A percentile compares a stretch with the other conserved stretches of the same genome.
Evolutionary conservation across 2,113 vertebrate genomes (phyloP).

Genomic region (Passer montanus): DNA sequence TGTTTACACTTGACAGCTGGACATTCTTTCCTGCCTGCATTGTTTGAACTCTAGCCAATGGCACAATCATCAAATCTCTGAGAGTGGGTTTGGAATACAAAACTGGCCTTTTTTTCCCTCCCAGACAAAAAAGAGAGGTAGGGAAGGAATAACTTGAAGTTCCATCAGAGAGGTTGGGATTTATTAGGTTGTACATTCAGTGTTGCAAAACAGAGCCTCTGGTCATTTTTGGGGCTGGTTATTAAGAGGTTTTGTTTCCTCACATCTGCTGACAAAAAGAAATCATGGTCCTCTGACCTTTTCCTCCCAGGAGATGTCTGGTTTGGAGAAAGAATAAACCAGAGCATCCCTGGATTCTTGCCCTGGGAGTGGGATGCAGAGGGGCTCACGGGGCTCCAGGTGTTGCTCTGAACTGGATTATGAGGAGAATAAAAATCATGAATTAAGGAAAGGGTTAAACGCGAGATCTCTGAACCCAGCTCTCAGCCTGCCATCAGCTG

Average conservation of each 20-base stretch:
- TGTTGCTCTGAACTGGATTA: background rate
- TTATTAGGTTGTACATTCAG: background rate
- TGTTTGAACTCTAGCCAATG: constrained; percentile 72
- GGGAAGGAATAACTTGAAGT: background rate
- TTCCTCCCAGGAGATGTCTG: background rate
- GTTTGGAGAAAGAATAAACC: background rate
- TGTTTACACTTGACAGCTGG: constrained; percentile 72
- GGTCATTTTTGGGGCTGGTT: constrained; percentile 3
- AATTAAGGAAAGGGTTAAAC: background rate
- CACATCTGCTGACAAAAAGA: constrained; percentile 30
- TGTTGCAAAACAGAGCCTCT: constrained; percentile 10
- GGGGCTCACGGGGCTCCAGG: background rate
- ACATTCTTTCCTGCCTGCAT: constrained; percentile 66
- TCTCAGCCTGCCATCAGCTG: background rate
- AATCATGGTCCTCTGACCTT: background rate
- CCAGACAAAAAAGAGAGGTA: constrained; percentile 4
- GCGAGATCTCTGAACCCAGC: background rate
- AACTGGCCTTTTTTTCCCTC: background rate
- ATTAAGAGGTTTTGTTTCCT: background rate
- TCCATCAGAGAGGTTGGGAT: constrained; percentile 1
- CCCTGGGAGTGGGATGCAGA: background rate
- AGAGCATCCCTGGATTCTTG: background rate
- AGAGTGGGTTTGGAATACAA: constrained; percentile 33
- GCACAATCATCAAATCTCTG: constrained; percentile 58
- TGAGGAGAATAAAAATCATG: background rate